phyloP scores from a whole-genome alignment of 2,113 vertebrate species.

The Pterocles orientalis region DNA sequence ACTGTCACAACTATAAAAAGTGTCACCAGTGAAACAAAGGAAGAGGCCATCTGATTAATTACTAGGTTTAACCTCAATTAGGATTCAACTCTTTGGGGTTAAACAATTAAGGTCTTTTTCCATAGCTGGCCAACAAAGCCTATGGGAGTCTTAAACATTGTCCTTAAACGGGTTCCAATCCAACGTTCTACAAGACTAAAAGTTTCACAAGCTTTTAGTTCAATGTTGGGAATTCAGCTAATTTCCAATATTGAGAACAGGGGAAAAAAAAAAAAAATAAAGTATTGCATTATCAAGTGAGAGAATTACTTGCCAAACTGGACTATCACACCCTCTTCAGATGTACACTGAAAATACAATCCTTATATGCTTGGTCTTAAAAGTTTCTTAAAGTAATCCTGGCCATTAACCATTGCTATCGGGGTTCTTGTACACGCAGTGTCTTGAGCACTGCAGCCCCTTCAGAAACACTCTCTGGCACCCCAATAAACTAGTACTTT shows the following conservation, averaged over 20 bases:
- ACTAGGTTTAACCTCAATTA: not conserved
- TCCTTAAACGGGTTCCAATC: not conserved
- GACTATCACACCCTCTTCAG: not conserved
- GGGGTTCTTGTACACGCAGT: not conserved
- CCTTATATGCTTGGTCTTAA: not conserved
- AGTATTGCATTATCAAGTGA: not conserved
- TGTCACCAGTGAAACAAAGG: not conserved
- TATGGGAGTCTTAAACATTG: not conserved
- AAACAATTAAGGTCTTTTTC: not conserved
- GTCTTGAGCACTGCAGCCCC: not conserved
- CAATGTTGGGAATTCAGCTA: not conserved
- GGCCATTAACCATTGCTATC: not conserved
- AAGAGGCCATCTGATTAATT: not conserved
- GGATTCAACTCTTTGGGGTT: not conserved
- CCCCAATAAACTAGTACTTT: not conserved
- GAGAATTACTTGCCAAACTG: not conserved
- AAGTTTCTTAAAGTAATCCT: not conserved
- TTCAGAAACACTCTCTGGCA: not conserved
- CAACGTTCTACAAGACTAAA: not conserved
- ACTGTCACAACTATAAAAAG: not conserved
- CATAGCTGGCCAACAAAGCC: not conserved
- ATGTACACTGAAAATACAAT: not conserved
- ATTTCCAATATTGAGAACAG: not conserved
- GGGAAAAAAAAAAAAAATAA: not conserved
- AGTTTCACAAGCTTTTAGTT: not conserved